Percentiles rank a stretch among this genome's conserved stretches.
phyloP scores from a whole-genome alignment of 2,888 invertebrate species.

The Drosophila mayaguana region DNA sequence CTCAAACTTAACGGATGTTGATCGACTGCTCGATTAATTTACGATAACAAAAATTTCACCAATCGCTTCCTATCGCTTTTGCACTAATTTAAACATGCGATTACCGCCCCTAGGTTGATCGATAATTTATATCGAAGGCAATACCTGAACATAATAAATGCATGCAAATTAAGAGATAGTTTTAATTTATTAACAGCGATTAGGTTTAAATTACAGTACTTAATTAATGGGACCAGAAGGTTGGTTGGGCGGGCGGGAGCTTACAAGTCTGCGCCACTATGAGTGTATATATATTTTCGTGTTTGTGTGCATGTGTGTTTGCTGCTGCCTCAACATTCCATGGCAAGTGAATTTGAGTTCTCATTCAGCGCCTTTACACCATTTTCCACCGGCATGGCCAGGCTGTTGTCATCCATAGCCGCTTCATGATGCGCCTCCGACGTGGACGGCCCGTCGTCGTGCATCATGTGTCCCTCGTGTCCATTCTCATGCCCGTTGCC shows the following conservation, averaged over 20 bases:
- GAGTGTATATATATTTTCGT: conserved; percentile 12
- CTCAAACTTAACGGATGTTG: conserved; percentile 1
- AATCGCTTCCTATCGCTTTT: not conserved
- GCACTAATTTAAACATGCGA: not conserved
- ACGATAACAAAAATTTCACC: not conserved
- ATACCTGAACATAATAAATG: not conserved
- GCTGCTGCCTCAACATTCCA: conserved; percentile 83
- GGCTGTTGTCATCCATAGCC: conserved; percentile 83
- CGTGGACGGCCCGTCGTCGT: conserved; percentile 62
- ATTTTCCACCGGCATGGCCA: conserved; percentile 83
- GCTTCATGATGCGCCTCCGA: conserved; percentile 72
- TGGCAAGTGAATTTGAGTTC: conserved; percentile 85
- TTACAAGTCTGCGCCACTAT: conserved; percentile 33
- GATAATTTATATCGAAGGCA: not conserved
- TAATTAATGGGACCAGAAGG: conserved; percentile 58
- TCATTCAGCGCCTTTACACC: conserved; percentile 83
- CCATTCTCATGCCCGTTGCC: conserved; percentile 67
- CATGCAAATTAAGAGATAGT: conserved; percentile 1
- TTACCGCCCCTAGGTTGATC: not conserved
- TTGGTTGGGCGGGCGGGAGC: conserved; percentile 11
- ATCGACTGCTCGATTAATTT: conserved; percentile 1
- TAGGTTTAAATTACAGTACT: conserved; percentile 65
- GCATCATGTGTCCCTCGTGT: conserved; percentile 66
- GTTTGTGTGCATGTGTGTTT: conserved; percentile 8
- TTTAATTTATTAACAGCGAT: conserved; percentile 64